Evolutionary conservation across 1,140 invertebrate genomes (phyloP).

Genomic region (Zaprionus kolodkinae): DNA sequence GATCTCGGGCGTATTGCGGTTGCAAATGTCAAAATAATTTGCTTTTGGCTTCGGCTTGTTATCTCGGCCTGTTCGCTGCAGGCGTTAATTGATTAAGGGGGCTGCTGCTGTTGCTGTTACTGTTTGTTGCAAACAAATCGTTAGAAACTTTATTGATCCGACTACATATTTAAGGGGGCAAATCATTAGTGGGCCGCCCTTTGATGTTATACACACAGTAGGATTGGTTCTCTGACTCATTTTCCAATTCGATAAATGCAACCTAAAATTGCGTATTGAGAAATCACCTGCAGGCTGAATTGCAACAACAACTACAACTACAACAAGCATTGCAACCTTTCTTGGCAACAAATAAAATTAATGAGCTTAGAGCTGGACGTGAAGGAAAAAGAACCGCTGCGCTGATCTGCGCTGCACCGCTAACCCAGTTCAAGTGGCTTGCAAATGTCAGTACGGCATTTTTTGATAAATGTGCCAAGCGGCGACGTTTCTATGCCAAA

Average conservation of each 20-base stretch:
- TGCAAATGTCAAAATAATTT: constrained; percentile 79
- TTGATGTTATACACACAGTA: constrained; percentile 34
- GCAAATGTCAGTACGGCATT: constrained; percentile 76
- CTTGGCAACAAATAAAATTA: constrained; percentile 69
- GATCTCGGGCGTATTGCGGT: constrained; percentile 74
- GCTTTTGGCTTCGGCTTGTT: constrained; percentile 40
- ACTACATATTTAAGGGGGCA: constrained; percentile 3
- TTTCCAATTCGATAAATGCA: constrained; percentile 55
- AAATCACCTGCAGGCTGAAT: constrained; percentile 49
- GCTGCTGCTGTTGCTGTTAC: background rate
- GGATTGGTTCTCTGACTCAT: constrained; percentile 25
- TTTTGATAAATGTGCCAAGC: constrained; percentile 80
- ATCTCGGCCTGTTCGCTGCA: constrained; percentile 37
- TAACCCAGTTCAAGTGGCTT: constrained; percentile 76
- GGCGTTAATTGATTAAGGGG: constrained; percentile 68
- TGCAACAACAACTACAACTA: background rate
- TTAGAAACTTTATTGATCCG: constrained; percentile 63
- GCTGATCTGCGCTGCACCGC: constrained; percentile 54
- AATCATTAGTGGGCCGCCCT: constrained; percentile 61
- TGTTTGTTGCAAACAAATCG: constrained; percentile 26
- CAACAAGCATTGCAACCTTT: constrained; percentile 16
- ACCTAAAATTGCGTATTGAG: constrained; percentile 72
- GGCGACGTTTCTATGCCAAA: constrained; percentile 48
- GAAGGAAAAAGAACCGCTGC: constrained; percentile 13
- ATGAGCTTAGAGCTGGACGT: constrained; percentile 55